These are phyloP conservation scores for Turritopsis dohrnii DNA, from an alignment of 30 jellyfish, hydroid and myxozoan genomes.

Conservation along the genomic window DNA sequence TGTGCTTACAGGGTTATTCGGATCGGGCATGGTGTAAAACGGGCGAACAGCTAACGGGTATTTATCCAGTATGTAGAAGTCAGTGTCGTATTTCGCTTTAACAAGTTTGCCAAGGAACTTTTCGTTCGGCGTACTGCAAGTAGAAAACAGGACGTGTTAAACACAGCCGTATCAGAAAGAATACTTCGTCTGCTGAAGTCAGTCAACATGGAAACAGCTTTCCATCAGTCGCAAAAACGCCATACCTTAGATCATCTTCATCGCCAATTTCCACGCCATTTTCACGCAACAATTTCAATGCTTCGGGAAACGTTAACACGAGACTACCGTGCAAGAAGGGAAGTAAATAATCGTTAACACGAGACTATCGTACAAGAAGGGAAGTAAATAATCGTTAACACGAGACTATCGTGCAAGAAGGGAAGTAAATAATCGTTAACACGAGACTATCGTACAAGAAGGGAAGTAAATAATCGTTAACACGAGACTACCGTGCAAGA, in stretches of 20 bases:
- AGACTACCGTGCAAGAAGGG: constrained; percentile 37
- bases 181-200: no score
- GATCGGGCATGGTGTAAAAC: constrained; percentile 99
- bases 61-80: constrained; percentile 95
- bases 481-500: no score
- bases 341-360: no score
- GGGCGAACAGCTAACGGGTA: constrained; percentile 99
- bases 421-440: no score
- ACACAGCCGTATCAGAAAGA: no score
- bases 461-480: no score
- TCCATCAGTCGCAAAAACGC: background rate
- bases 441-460: no score
- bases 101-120: constrained; percentile 96
- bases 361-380: background rate
- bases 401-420: no score
- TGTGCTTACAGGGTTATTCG: constrained; percentile 52
- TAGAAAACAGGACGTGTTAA: background rate
- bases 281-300: constrained; percentile 89
- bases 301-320: constrained; percentile 86
- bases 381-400: no score
- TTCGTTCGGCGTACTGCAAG: constrained; percentile 97
- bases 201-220: background rate
- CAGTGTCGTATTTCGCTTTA: constrained; percentile 97
- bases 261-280: constrained; percentile 99
- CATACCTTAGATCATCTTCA: constrained; percentile 95